These are phyloP conservation scores for Rattus rattus DNA, from an alignment of 2,113 vertebrate genomes.

Conservation along the genomic window DNA sequence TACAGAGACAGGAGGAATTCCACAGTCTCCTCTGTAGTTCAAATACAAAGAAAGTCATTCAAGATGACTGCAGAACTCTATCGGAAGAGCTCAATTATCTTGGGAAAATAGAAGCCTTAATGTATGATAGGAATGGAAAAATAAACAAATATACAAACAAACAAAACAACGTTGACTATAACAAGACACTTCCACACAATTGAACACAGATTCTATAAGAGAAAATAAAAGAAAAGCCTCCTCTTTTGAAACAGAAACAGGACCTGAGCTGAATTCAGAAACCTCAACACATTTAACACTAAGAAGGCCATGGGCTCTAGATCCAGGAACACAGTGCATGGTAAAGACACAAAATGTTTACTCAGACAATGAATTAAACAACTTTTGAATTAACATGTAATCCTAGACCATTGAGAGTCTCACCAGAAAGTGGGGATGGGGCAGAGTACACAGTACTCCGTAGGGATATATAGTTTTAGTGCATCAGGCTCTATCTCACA, in stretches of 20 bases:
- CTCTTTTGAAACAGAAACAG: background rate
- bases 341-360: background rate
- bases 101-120: background rate
- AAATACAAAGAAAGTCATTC: background rate
- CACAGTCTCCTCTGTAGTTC: background rate
- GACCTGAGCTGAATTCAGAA: background rate
- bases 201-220: background rate
- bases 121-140: background rate
- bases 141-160: background rate
- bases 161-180: background rate
- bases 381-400: background rate
- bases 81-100: too few relatives aligned
- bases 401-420: background rate
- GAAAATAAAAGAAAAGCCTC: background rate
- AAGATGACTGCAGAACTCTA: fast-evolving
- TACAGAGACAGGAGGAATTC: fast-evolving
- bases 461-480: background rate
- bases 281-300: background rate
- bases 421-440: background rate
- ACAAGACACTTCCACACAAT: background rate
- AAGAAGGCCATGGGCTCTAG: background rate
- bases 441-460: background rate
- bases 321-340: too few relatives aligned
- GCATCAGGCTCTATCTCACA: background rate
- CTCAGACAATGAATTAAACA: background rate